Evolutionary conservation across 2,888 invertebrate genomes (phyloP), one percentile per base, ranked within the genome.

Genomic region (Megamerina dolium): DNA sequence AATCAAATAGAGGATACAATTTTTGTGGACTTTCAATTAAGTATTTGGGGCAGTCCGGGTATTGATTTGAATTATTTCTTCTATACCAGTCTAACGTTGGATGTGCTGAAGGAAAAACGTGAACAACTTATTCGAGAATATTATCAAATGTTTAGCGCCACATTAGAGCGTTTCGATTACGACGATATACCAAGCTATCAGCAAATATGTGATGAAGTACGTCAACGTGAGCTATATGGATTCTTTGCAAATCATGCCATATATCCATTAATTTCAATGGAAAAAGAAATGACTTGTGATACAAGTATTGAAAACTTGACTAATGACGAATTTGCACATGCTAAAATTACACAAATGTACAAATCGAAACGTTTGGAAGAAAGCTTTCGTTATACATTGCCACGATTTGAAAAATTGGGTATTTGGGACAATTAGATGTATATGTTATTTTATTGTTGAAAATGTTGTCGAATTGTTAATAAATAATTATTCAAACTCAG

Each of bases 61-160:
- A 53, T 69, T 3, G 71, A 72, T 50, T 41, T 72, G 5, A 70
- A 72, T 41, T 72, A 72, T 41, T 71, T 72, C 21, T 58, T 71
- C 37, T 60, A 61, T 39, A 65, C 68, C 8, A 69, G 68, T 43
- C 47, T 63, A 3, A 48, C 49, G 1, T 39, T 63, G 20, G 60
- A 67, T 5, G 56, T 67, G 2, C 50, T 70, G 0, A 58, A 56
- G 16, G 47, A 54, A 1, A 59, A 59, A 21, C 53, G 66, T 4
- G 56, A 60, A n/a, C 52, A 56, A 18, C 48, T 72, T 1, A 45
- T 71, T 1, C 47, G 44, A 3, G 39, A 45, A 14, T 72, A 72
- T 49, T 59, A 68, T 39, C 46, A 47, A 2, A 48, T 54, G 1
- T 39, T 72, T 23, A 21, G 51, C 4, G 51, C 50, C 0, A 60